phyloP scores from a whole-genome alignment of 2,888 invertebrate species.

The Xestia sexstrigata region DNA sequence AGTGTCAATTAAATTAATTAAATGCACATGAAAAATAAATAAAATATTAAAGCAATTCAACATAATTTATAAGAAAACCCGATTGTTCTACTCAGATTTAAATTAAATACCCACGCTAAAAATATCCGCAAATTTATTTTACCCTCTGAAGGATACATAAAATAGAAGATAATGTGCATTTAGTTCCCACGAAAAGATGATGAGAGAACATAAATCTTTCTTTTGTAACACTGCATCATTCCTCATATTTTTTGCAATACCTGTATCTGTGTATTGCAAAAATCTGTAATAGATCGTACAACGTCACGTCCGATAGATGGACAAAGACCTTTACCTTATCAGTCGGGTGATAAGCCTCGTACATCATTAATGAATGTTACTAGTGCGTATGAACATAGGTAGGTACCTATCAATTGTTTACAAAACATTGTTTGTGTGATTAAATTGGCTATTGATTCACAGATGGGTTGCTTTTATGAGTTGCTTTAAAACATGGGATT shows the following conservation, averaged over 20 bases:
- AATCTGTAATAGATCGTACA: not conserved
- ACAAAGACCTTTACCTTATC: constrained; percentile 46
- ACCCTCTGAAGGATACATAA: not conserved
- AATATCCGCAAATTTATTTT: not conserved
- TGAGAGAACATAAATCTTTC: not conserved
- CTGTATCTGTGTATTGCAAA: not conserved
- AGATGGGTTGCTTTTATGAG: not conserved
- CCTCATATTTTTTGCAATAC: not conserved
- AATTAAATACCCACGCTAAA: not conserved
- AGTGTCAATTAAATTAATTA: not conserved
- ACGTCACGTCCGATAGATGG: not conserved
- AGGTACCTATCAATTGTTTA: not conserved
- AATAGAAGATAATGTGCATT: not conserved
- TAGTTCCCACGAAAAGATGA: not conserved
- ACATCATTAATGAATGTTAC: not conserved
- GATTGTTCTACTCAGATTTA: not conserved
- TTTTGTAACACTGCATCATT: not conserved
- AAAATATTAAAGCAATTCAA: not conserved
- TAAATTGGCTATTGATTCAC: constrained; percentile 7
- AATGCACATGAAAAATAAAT: not conserved
- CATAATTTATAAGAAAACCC: not conserved
- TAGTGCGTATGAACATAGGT: not conserved
- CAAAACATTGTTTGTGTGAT: constrained; percentile 22
- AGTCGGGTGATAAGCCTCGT: constrained; percentile 28
- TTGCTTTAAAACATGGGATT: not conserved